These are phyloP conservation scores for Bufo bufo DNA, from an alignment of 2,113 vertebrate genomes.

Conservation along the genomic window DNA sequence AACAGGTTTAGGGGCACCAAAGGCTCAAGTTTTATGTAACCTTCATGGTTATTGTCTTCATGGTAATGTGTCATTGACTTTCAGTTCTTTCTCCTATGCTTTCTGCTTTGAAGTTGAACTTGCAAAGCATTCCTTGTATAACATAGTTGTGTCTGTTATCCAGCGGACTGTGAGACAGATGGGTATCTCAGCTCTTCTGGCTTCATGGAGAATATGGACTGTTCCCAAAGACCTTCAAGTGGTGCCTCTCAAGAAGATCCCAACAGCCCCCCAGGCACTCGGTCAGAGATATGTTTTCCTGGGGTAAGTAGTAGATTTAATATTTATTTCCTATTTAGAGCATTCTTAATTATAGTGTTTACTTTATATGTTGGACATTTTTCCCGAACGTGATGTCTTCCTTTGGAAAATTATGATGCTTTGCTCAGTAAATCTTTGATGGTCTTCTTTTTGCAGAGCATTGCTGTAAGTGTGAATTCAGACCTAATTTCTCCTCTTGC, in stretches of 20 bases:
- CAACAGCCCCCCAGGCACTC: conserved; percentile 65
- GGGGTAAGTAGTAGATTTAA: conserved; percentile 71
- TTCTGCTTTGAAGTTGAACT: neutral
- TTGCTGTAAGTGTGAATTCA: conserved; percentile 73
- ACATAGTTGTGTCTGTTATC: neutral
- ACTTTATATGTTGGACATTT: neutral
- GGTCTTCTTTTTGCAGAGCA: conserved; percentile 70
- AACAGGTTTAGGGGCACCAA: too few species aligned
- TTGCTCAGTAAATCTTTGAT: neutral
- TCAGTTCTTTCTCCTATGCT: neutral
- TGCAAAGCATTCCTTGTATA: neutral
- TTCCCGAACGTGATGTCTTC: neutral
- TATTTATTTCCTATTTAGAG: too few species aligned
- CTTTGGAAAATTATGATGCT: neutral
- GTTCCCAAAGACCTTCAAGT: conserved; percentile 56
- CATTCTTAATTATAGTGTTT: too few species aligned
- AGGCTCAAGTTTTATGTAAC: too few species aligned
- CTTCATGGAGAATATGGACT: conserved; percentile 78
- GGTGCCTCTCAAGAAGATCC: conserved; percentile 45
- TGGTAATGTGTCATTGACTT: neutral
- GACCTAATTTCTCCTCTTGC: conserved; percentile 59
- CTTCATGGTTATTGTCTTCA: too few species aligned
- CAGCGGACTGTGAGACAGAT: conserved; percentile 94
- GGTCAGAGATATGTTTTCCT: conserved; percentile 78
- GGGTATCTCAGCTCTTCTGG: conserved; percentile 89